Evolutionary conservation across 2,888 invertebrate genomes (phyloP).

Genomic region (Limnephilus lunatus): DNA sequence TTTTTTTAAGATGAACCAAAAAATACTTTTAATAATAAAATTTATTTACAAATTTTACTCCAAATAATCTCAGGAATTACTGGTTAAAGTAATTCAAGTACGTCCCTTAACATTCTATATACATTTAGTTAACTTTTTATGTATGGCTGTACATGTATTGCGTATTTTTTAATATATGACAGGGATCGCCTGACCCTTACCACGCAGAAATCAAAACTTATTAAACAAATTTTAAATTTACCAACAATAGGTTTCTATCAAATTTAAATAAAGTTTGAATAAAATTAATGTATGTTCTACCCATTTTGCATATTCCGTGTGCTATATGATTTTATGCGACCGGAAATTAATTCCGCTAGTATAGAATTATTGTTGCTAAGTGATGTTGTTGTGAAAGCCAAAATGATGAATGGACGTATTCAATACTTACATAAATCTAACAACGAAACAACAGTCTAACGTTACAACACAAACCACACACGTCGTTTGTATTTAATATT

Average conservation of each 20-base stretch:
- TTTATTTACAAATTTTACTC: too few relatives aligned
- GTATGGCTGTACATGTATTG: too few relatives aligned
- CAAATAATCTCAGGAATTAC: too few relatives aligned
- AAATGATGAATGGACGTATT: not conserved
- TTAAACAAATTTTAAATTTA: not conserved
- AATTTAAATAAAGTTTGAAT: not conserved
- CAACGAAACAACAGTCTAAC: not conserved
- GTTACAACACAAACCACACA: not conserved
- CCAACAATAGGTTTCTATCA: not conserved
- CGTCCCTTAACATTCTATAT: too few relatives aligned
- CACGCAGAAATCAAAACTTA: not conserved
- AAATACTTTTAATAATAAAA: too few relatives aligned
- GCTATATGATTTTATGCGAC: not conserved
- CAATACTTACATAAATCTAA: not conserved
- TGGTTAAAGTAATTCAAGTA: too few relatives aligned
- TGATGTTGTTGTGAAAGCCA: not conserved
- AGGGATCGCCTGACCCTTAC: not conserved
- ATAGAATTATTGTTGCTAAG: not conserved
- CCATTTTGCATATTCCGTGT: not conserved
- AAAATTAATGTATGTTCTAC: not conserved
- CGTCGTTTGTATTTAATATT: not conserved
- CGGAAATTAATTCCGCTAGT: not conserved
- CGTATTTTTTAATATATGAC: not conserved
- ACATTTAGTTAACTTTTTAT: too few relatives aligned
- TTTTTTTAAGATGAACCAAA: too few relatives aligned